Evolutionary conservation across 2,888 invertebrate species (phyloP), one percentile per base, ranked within the genome.

Genomic region (Eupithecia subumbrata): DNA sequence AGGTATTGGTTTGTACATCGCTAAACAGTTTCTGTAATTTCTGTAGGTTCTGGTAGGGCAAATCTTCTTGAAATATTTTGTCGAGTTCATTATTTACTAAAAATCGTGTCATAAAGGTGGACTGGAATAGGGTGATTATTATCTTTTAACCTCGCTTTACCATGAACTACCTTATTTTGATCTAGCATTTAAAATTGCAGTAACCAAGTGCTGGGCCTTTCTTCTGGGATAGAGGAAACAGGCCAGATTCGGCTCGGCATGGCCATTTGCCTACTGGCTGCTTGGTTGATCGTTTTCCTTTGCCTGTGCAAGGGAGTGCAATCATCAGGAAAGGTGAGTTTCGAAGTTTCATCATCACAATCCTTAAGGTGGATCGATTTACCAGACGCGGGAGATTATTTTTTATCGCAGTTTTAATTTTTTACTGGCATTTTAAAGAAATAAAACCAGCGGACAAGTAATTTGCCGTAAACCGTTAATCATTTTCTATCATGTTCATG

Each of bases 271-370:
- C 95, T 98, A 16, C 93, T 97, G 2, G 93, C 96, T 73, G 97
- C 97, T 74, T 98, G 98, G 98, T 87, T 96, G 73, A 97, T 97
- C 80, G 97, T 97, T 34, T 97, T 97, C 85, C 94, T 97, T 67
- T 97, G 97, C 84, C 95, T 97, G 64, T 97, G 97, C 90, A 97
- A 97, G 91, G 97, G 97, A 45, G 97, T 97, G 16, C 97, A 97
- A 89, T 97, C 97, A 77, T 97, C 97, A 30, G 97, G 97, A 83
- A 97, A 97, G 95, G 96, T 94, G 81, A 78, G 84, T 80, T 73
- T n/a, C 22, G 25, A 5, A 37, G n/a, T 9, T 2, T 25, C 60
- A 5, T 22, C 52, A n/a, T 52, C 52, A n/a, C n/a, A 52, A 11
- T 3, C n/a, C 7, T 18, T 45, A 45, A 14, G 18, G 18, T 18